Evolutionary conservation across 35 echinoderm and acorn worm species (phyloP).

Genomic region (Patiria miniata): DNA sequence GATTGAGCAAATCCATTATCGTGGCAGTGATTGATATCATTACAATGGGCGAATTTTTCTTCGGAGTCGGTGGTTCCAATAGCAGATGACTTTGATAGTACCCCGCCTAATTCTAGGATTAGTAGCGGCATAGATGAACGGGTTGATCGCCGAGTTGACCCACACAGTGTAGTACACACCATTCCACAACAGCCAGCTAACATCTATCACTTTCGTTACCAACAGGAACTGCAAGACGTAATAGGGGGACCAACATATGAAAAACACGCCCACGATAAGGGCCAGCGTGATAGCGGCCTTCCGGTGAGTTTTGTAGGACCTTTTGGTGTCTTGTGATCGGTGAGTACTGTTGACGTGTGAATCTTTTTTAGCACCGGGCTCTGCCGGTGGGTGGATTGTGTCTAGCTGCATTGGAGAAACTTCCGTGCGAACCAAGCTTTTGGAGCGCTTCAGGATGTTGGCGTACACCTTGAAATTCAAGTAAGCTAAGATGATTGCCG

Average conservation of each 20-base stretch:
- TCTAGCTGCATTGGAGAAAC: no score
- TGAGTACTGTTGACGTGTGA: no score
- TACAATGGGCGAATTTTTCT: background rate
- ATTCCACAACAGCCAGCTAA: background rate
- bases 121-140: constrained; percentile 48
- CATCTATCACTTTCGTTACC: background rate
- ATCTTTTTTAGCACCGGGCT: no score
- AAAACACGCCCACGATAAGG: constrained; percentile 34
- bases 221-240: background rate
- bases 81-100: constrained; percentile 26
- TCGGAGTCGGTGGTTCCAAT: background rate
- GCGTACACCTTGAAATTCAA: no score
- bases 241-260: constrained; percentile 45
- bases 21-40: background rate
- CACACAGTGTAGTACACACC: constrained; percentile 36
- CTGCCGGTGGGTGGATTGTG: no score
- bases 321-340: background rate
- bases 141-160: constrained; percentile 47
- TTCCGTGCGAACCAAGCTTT: no score
- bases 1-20: no score
- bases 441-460: no score
- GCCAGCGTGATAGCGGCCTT: constrained; percentile 51
- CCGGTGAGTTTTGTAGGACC: background rate
- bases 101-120: constrained; percentile 28
- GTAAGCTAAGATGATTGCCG: no score